Conservation (phyloP, 2,113 vertebrate genomes). For the Centropus bengalensis region DNA sequence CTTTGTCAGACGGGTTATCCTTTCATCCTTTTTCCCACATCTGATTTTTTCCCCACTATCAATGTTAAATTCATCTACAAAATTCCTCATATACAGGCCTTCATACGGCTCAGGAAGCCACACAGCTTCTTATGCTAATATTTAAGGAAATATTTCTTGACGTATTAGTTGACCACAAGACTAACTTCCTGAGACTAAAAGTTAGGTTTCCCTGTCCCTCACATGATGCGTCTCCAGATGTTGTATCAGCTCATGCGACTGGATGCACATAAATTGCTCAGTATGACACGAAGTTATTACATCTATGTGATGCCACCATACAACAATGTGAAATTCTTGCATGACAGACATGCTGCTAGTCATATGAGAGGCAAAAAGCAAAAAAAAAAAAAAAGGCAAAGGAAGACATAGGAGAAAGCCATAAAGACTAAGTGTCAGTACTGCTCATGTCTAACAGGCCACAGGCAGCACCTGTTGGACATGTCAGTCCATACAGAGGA, state of each 20-base stretch:
- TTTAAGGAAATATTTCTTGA: neutral
- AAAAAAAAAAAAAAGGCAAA: neutral
- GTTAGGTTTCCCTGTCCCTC: neutral
- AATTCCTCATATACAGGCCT: neutral
- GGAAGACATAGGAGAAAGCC: neutral
- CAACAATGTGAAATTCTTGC: neutral
- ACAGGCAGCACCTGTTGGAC: neutral
- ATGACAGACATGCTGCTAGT: neutral
- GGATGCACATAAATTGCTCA: neutral
- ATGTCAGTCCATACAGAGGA: neutral
- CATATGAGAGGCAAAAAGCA: neutral
- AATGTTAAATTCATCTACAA: neutral
- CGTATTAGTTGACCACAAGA: neutral
- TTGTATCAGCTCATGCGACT: neutral
- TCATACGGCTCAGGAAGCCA: accelerated
- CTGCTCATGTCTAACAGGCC: accelerated
- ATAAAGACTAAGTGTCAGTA: neutral
- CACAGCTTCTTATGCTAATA: neutral
- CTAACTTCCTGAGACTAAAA: neutral
- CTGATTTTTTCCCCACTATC: neutral
- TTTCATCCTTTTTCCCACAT: neutral
- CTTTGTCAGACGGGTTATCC: neutral
- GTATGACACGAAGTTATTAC: neutral
- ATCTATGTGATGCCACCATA: neutral
- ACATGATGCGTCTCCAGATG: neutral